Conservation (phyloP, 2,113 vertebrate species). For the Mormyrus lacerda region DNA sequence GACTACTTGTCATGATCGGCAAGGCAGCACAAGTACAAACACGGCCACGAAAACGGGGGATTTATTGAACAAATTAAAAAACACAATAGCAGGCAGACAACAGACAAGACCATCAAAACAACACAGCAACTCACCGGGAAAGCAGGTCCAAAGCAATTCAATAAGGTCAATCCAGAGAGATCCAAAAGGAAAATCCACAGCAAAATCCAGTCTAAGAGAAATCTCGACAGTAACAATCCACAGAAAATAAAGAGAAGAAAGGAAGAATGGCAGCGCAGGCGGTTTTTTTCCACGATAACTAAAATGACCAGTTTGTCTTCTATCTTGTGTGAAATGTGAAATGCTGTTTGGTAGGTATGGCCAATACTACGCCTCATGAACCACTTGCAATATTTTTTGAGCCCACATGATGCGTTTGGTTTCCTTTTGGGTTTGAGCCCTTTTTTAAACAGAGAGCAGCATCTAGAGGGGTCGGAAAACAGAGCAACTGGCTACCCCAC, state of each 20-base stretch:
- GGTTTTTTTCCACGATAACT: neutral
- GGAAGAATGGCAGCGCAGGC: neutral
- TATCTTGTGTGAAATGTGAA: neutral
- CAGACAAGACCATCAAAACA: neutral
- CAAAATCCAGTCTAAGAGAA: neutral
- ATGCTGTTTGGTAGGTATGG: neutral
- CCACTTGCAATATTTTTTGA: neutral
- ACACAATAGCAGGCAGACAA: neutral
- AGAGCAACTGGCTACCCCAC: neutral
- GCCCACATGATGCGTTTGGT: neutral
- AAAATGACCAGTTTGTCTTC: neutral
- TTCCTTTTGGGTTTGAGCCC: neutral
- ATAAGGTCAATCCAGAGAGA: neutral
- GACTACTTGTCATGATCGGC: neutral
- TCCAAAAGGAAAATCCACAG: neutral
- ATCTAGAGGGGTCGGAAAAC: neutral
- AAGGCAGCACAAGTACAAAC: neutral
- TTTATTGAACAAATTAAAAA: neutral
- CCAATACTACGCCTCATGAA: neutral
- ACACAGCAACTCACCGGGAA: neutral
- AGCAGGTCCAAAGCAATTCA: neutral
- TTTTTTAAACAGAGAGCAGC: neutral
- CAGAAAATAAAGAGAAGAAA: neutral
- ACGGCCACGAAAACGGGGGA: neutral
- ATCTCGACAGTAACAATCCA: neutral